Base-by-base conservation (phyloP, 2,113 vertebrate genomes). In the Pyxicephalus adspersus region DNA sequence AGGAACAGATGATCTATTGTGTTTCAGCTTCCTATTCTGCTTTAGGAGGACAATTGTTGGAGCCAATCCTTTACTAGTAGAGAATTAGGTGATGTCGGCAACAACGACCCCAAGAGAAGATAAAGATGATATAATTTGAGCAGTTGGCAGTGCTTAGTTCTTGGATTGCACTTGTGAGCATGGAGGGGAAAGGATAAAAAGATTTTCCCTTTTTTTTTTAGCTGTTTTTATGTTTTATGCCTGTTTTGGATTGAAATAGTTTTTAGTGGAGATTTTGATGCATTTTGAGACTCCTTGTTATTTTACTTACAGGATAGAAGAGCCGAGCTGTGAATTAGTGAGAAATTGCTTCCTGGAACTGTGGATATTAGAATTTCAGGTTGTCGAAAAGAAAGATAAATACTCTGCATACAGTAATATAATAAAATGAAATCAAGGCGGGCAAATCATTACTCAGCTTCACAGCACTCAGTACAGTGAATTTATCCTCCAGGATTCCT, bases 341-440 rank as follows among this genome's bases (percentile, higher is more conserved):
- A 58, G 55, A 78, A 78, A 79, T 66, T 60, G 77, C 54, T 79
- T 79, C 64, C 77, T 50, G 65, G 77, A 78, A 78, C 55, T 55
- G 29, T 31, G 50, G 64, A 45, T 66, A 68, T 58, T 79, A 60
- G 64, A 60, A 70, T 79, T 22, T n/a, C 19, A 55, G 23, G 64
- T 68, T 79, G 77, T 68, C 77, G 68, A 58, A 79, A 79, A 79
- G 52, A 68, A 68, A 58, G 77, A 79, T 79, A 76, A 76, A 76
- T 64, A 76, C 71, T 58, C 73, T 68, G 77, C 31, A 68, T 79
- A 50, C 55, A 77, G 52, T 68, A 68, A 79, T 79, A 79, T 68
- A 38, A 68, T 68, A 58, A 79, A 70, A 79, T 45, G 31, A 55
- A 79, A 70, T 60, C 52, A 67, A 78, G 76, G 64, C 52, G 29